These are phyloP conservation scores for Bombylius discolor DNA, from an alignment of 2,888 invertebrate species.

Conservation along the genomic window DNA sequence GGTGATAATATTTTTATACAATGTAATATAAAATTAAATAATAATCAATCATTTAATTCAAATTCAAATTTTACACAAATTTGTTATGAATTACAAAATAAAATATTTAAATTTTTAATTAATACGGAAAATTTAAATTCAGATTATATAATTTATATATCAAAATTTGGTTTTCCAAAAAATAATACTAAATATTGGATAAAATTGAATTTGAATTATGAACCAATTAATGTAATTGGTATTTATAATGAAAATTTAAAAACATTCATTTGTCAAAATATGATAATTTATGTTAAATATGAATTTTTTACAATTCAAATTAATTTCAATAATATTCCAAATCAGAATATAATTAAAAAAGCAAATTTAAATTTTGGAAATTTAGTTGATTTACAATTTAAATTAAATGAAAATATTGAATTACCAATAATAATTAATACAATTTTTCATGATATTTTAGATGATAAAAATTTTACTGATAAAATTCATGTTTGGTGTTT, in stretches of 20 bases:
- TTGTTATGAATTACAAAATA: slow-evolving; percentile 24
- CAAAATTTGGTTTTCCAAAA: slow-evolving; percentile 27
- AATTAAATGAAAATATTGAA: slow-evolving; percentile 17
- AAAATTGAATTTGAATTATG: slow-evolving; percentile 19
- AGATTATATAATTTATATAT: slow-evolving; percentile 17
- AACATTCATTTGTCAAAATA: slow-evolving; percentile 29
- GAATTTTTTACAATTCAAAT: slow-evolving; percentile 24
- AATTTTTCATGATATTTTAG: slow-evolving; percentile 25
- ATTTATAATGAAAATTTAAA: slow-evolving; percentile 14
- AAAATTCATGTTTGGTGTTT: too few relatives aligned
- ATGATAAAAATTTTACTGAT: background rate
- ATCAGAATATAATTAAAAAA: slow-evolving; percentile 25
- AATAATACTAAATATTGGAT: slow-evolving; percentile 24
- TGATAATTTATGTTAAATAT: slow-evolving; percentile 26
- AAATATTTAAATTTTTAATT: slow-evolving; percentile 17
- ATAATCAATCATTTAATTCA: slow-evolving; percentile 7
- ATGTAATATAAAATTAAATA: slow-evolving; percentile 22
- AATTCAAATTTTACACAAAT: slow-evolving; percentile 24
- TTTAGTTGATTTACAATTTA: slow-evolving; percentile 29
- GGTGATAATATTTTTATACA: slow-evolving; percentile 24
- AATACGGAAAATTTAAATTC: slow-evolving; percentile 6
- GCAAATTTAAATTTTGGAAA: slow-evolving; percentile 24
- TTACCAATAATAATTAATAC: slow-evolving; percentile 27
- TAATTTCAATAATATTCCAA: slow-evolving; percentile 11
- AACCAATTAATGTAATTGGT: slow-evolving; percentile 20